These are phyloP conservation scores for Tillus elongatus DNA, from an alignment of 2,888 invertebrate species.

Conservation along the genomic window DNA sequence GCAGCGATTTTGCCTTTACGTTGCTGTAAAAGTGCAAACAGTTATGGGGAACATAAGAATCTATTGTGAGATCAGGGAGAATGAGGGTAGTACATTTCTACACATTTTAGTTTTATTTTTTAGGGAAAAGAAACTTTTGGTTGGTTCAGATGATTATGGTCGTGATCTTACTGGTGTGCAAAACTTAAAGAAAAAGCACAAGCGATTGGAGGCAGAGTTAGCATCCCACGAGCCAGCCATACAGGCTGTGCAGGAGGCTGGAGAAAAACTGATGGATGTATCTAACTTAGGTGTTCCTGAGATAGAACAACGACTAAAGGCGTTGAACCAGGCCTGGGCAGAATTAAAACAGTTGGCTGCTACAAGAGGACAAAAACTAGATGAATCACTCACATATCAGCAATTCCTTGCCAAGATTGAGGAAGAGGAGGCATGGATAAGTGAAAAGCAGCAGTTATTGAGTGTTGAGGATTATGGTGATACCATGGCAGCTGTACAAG, in stretches of 20 bases:
- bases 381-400: constrained; percentile 94
- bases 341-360: constrained; percentile 82
- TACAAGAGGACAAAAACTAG: constrained; percentile 85
- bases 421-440: constrained; percentile 98
- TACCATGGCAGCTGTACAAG: constrained; percentile 95
- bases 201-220: constrained; percentile 94
- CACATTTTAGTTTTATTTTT: constrained; percentile 16
- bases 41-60: too few species aligned
- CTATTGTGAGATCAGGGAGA: too few species aligned
- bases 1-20: too few species aligned
- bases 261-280: constrained; percentile 88
- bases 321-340: constrained; percentile 86
- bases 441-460: constrained; percentile 89
- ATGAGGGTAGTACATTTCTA: too few species aligned
- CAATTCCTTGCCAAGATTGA: constrained; percentile 96
- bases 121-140: constrained; percentile 92
- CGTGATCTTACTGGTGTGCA: constrained; percentile 97
- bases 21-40: too few species aligned
- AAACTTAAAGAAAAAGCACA: constrained; percentile 97
- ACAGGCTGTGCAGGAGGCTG: constrained; percentile 83
- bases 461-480: constrained; percentile 95
- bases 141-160: constrained; percentile 96
- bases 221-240: constrained; percentile 97
- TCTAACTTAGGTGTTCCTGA: constrained; percentile 86
- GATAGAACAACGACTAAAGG: constrained; percentile 77